Evolutionary conservation across 30 jellyfish, hydroid and myxozoan genomes (phyloP).

Genomic region (Cassiopea andromeda): DNA sequence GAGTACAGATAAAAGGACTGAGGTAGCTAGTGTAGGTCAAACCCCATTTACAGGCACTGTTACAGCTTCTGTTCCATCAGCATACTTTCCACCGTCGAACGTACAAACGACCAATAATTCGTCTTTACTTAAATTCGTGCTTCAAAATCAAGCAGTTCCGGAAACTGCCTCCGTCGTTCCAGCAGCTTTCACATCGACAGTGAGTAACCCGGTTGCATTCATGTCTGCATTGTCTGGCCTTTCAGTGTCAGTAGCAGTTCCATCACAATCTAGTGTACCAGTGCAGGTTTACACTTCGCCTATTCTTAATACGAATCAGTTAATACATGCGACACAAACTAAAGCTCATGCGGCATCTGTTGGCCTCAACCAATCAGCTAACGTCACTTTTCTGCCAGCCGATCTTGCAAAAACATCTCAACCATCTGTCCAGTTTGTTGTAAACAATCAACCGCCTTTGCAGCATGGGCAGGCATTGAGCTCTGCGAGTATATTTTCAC

Average conservation of each 20-base stretch:
- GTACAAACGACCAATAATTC: not conserved
- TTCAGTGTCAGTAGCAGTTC: conserved; percentile 27
- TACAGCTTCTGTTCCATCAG: not conserved
- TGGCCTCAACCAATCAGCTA: not conserved
- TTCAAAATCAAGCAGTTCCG: conserved; percentile 24
- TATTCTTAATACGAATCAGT: conserved; percentile 1
- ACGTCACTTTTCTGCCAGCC: conserved; percentile 33
- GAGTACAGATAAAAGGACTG: not conserved
- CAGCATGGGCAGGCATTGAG: conserved; percentile 3
- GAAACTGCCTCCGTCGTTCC: conserved; percentile 11
- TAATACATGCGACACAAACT: conserved; percentile 38
- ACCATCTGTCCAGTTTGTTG: conserved; percentile 16
- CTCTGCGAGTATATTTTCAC: not conserved
- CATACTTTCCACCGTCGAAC: not conserved
- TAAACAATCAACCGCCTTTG: conserved; percentile 14
- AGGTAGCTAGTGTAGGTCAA: not conserved
- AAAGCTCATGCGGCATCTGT: conserved; percentile 43
- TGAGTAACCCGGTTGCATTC: not conserved
- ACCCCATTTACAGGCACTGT: not conserved
- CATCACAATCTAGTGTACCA: conserved; percentile 55
- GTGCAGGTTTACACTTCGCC: conserved; percentile 36
- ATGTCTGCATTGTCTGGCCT: conserved; percentile 14
- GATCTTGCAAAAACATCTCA: conserved; percentile 12
- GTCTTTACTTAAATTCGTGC: conserved; percentile 8
- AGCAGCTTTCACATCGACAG: conserved; percentile 2